These are phyloP conservation scores for Spodoptera frugiperda DNA, from an alignment of 1,140 invertebrate species.

Conservation along the genomic window DNA sequence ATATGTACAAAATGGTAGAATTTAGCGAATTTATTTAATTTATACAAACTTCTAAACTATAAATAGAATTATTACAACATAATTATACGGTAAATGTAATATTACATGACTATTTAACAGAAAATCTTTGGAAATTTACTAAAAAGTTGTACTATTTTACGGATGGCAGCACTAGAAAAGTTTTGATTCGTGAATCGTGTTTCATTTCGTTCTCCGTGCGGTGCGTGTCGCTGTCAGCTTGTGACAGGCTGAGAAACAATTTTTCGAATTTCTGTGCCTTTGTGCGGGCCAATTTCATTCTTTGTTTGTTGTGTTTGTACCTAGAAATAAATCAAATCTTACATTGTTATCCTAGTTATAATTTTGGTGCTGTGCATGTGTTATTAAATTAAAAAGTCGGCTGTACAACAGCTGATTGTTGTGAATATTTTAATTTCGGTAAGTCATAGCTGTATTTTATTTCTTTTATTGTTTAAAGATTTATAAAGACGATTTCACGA, in stretches of 20 bases:
- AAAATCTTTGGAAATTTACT: too few relatives aligned
- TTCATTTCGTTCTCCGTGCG: constrained; percentile 17
- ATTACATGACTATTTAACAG: too few relatives aligned
- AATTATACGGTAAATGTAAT: too few relatives aligned
- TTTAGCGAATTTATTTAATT: too few relatives aligned
- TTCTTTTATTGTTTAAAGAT: neutral
- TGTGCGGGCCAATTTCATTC: constrained; percentile 10
- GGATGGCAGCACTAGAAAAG: constrained; percentile 23
- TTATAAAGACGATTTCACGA: neutral
- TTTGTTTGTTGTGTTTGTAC: constrained; percentile 9
- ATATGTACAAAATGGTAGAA: too few relatives aligned
- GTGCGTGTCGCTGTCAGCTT: neutral
- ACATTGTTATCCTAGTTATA: constrained; percentile 32
- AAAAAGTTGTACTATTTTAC: neutral
- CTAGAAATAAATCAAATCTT: constrained; percentile 4
- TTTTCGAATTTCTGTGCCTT: constrained; percentile 41
- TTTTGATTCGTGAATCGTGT: constrained; percentile 23
- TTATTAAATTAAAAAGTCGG: constrained; percentile 16
- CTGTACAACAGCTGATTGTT: constrained; percentile 31
- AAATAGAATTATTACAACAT: too few relatives aligned
- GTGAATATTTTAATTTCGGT: constrained; percentile 25
- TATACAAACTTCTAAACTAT: too few relatives aligned
- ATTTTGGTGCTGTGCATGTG: constrained; percentile 33
- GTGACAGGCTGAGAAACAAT: constrained; percentile 4
- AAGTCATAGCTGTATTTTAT: neutral